Percentiles rank a stretch among this genome's conserved stretches.
phyloP scores from a whole-genome alignment of 2,888 invertebrate species.

The Pogonocherus hispidulus region DNA sequence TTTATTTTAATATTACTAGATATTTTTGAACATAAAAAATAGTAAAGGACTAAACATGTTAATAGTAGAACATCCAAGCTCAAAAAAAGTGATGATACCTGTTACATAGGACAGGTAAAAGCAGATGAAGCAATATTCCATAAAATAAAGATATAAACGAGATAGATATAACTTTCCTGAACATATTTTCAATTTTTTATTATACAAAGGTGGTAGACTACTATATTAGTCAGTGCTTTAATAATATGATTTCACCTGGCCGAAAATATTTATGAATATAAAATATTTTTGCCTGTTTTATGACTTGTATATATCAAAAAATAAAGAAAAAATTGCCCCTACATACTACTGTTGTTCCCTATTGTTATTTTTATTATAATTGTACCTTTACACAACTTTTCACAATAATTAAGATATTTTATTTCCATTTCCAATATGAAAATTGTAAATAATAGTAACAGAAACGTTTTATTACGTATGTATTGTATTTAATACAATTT shows the following conservation, averaged over 20 bases:
- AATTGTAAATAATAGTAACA: conserved; percentile 36
- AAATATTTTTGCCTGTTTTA: conserved; percentile 11
- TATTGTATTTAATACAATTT: conserved; percentile 43
- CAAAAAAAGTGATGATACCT: not conserved
- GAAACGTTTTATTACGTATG: no score
- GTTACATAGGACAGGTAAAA: not conserved
- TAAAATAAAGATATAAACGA: not conserved
- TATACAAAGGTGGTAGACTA: conserved; percentile 47
- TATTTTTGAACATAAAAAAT: conserved; percentile 30
- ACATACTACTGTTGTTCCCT: conserved; percentile 21
- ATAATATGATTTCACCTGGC: not conserved
- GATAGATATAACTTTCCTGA: no score
- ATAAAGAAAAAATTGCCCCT: conserved; percentile 22
- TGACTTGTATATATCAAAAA: conserved; percentile 20
- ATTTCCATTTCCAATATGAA: conserved; percentile 1
- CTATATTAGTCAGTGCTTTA: conserved; percentile 34
- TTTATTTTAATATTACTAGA: conserved; percentile 39
- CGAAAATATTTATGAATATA: not conserved
- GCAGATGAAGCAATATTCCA: not conserved
- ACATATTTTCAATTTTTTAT: conserved; percentile 29
- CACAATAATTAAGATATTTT: conserved; percentile 23
- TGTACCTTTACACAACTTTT: conserved; percentile 18
- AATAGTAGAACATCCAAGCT: conserved; percentile 1
- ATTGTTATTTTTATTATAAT: conserved; percentile 21
- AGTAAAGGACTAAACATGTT: conserved; percentile 11